Conservation (phyloP, 2,797 vertebrate genomes). For the Halcyon leucocephala region DNA sequence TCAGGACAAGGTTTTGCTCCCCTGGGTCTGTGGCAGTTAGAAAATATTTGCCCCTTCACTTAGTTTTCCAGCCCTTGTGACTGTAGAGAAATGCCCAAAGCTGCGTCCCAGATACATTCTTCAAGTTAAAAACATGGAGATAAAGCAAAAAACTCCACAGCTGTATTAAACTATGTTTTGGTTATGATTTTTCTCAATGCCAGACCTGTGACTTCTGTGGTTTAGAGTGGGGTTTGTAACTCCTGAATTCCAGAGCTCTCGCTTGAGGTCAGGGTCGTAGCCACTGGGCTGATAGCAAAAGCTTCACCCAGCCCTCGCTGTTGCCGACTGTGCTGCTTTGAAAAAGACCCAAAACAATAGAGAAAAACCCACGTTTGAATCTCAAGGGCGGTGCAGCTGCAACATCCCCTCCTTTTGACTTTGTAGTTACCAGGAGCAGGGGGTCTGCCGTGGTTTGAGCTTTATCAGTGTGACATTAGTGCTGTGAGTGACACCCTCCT, state of each 20-base stretch:
- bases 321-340: neutral
- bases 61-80: neutral
- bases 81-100: neutral
- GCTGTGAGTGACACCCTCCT: neutral
- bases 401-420: neutral
- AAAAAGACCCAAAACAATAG: neutral
- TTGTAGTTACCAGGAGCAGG: neutral
- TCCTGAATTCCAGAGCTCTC: neutral
- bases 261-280: rapidly evolving
- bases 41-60: neutral
- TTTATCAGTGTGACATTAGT: neutral
- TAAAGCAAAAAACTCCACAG: neutral
- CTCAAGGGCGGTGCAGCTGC: neutral
- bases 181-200: neutral
- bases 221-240: neutral
- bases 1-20: neutral
- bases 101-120: neutral
- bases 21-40: neutral
- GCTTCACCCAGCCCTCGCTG: neutral
- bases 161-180: neutral
- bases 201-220: neutral
- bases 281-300: neutral
- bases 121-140: neutral
- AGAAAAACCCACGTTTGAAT: neutral
- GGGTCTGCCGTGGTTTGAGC: neutral